Conservation (phyloP, 2,113 vertebrate genomes). For the Ptilonorhynchus violaceus region DNA sequence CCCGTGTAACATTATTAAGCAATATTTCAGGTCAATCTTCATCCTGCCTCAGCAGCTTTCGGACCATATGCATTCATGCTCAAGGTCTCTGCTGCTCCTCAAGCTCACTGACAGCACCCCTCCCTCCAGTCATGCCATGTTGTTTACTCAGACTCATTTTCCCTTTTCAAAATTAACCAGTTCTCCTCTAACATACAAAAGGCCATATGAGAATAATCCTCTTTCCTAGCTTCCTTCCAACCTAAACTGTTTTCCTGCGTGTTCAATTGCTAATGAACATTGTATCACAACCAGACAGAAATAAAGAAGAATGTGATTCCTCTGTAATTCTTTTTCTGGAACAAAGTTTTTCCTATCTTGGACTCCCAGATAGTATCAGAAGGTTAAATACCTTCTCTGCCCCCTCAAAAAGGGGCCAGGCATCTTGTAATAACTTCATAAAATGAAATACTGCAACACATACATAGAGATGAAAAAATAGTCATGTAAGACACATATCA, state of each 20-base stretch:
- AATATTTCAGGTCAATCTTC: neutral
- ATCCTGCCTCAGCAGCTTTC: neutral
- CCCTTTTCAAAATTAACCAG: neutral
- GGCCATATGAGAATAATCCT: neutral
- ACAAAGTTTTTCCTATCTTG: neutral
- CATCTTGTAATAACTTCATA: neutral
- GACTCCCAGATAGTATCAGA: neutral
- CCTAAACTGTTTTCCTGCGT: neutral
- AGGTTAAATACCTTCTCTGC: neutral
- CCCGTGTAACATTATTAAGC: neutral
- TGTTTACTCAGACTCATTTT: neutral
- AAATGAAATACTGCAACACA: neutral
- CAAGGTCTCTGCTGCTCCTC: neutral
- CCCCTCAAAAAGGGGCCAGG: neutral
- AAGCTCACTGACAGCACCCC: neutral
- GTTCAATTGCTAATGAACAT: neutral
- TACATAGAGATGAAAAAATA: neutral
- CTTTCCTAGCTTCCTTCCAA: neutral
- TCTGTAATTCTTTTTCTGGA: neutral
- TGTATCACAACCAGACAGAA: neutral
- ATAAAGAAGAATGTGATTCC: neutral
- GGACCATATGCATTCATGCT: neutral
- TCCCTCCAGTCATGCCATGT: neutral
- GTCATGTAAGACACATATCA: neutral
- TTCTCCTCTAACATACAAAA: neutral